Conservation (phyloP, 2,113 vertebrate genomes). For the Pterocles orientalis region DNA sequence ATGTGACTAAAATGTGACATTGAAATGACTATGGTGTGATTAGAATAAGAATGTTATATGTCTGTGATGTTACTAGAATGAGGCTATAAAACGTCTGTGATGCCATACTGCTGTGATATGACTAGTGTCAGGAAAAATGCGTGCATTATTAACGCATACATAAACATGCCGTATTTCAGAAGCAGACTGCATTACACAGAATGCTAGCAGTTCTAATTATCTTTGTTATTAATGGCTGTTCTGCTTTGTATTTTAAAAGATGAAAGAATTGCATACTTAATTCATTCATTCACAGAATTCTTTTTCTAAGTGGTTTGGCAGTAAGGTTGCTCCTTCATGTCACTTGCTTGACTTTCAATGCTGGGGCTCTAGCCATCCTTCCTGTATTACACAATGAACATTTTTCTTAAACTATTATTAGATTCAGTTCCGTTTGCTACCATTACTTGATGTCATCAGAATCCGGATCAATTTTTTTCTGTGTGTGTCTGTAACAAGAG, state of each 20-base stretch:
- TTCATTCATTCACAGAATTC: conserved; percentile 47
- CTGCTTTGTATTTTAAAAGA: conserved; percentile 31
- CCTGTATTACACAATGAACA: conserved; percentile 41
- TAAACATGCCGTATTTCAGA: conserved; percentile 53
- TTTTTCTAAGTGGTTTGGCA: conserved; percentile 33
- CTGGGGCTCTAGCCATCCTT: conserved; percentile 28
- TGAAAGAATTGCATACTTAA: conserved; percentile 38
- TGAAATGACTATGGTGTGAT: conserved; percentile 73
- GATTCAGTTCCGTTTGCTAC: conserved; percentile 39
- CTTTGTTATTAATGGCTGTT: conserved; percentile 64
- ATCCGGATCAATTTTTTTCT: conserved; percentile 7
- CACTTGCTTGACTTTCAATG: conserved; percentile 42
- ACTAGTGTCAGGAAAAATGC: conserved; percentile 57
- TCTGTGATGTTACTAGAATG: conserved; percentile 48
- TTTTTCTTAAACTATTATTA: conserved; percentile 64
- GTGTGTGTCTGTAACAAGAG: background rate
- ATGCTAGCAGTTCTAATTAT: conserved; percentile 49
- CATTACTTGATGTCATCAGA: conserved; percentile 33
- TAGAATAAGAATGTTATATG: conserved; percentile 66
- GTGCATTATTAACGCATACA: conserved; percentile 67
- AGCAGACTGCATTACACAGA: conserved; percentile 38
- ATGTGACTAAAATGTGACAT: conserved; percentile 73
- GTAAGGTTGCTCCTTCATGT: conserved; percentile 30
- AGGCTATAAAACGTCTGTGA: conserved; percentile 58
- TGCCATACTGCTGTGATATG: conserved; percentile 58